Conservation (phyloP, 1,140 invertebrate genomes). For the Marisa cornuarietis region DNA sequence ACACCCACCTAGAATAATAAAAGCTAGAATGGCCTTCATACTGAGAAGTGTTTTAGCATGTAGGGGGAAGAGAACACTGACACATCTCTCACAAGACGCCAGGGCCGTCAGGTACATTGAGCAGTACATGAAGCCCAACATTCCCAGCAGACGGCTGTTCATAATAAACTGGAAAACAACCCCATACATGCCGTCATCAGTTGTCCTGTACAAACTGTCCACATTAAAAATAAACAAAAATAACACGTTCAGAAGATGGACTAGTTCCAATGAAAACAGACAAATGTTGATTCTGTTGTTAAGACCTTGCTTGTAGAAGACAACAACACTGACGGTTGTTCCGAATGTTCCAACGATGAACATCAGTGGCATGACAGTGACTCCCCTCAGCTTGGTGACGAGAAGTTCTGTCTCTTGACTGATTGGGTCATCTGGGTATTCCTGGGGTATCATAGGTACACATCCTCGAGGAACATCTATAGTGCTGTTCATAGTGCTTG, state of each 20-base stretch:
- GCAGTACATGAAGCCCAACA: slow-evolving; percentile 3
- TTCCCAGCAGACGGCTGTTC: slow-evolving; percentile 1
- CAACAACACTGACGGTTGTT: slow-evolving; percentile 2
- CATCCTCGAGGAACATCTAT: too few species aligned
- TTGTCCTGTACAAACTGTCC: slow-evolving; percentile 1
- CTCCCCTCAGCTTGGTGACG: neutral
- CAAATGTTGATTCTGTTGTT: slow-evolving; percentile 12
- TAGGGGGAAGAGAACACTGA: neutral
- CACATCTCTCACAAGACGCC: slow-evolving; percentile 15
- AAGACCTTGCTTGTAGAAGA: slow-evolving; percentile 3
- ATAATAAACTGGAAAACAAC: slow-evolving; percentile 2
- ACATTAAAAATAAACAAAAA: neutral
- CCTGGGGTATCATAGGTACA: neutral
- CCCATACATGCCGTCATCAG: neutral
- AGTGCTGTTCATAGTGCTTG: too few species aligned
- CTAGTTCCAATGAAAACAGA: slow-evolving; percentile 10
- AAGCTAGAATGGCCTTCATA: neutral
- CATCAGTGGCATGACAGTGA: slow-evolving; percentile 1
- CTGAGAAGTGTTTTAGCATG: slow-evolving; percentile 13
- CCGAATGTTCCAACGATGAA: slow-evolving; percentile 8
- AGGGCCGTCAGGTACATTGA: slow-evolving; percentile 7
- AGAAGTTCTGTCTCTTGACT: slow-evolving; percentile 1
- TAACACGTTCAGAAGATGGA: slow-evolving; percentile 2
- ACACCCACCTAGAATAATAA: neutral
- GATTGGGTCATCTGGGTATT: slow-evolving; percentile 10